Evolutionary conservation across 1,140 invertebrate genomes (phyloP).

Genomic region (Drosophila ambigua): DNA sequence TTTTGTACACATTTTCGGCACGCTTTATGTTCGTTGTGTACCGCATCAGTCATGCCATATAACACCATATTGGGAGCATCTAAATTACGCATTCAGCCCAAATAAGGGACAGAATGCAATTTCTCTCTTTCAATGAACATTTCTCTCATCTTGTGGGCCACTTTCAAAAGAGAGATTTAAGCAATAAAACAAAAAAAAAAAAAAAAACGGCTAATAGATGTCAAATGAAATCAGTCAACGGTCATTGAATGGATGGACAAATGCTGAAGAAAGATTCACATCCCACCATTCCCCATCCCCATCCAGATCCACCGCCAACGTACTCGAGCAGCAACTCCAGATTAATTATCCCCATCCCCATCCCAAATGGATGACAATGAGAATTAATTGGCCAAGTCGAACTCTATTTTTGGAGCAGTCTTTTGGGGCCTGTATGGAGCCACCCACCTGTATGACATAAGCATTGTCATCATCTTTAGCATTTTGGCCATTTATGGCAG

Average conservation of each 20-base stretch:
- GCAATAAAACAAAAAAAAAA: background rate
- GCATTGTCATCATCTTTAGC: conserved; percentile 25
- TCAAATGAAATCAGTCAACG: conserved; percentile 39
- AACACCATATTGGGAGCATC: conserved; percentile 23
- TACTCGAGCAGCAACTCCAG: conserved; percentile 35
- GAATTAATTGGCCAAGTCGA: conserved; percentile 64
- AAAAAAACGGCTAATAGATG: conserved; percentile 37
- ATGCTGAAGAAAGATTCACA: conserved; percentile 1
- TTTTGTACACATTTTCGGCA: conserved; percentile 36
- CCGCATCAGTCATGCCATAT: conserved; percentile 29
- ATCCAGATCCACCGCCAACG: too few species aligned
- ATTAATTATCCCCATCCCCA: conserved; percentile 66
- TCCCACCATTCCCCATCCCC: conserved; percentile 12
- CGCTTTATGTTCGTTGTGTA: conserved; percentile 24
- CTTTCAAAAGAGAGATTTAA: conserved; percentile 44
- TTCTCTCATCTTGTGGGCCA: conserved; percentile 13
- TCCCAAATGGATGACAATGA: conserved; percentile 50
- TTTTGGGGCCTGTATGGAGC: background rate
- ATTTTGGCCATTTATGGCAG: conserved; percentile 36
- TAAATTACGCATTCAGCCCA: conserved; percentile 13
- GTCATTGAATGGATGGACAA: background rate
- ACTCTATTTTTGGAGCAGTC: conserved; percentile 26
- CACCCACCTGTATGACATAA: conserved; percentile 49
- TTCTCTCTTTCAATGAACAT: background rate
- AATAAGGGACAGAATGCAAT: conserved; percentile 24